Evolutionary conservation across 1,140 invertebrate species (phyloP).

Genomic region (Nomia melanderi): DNA sequence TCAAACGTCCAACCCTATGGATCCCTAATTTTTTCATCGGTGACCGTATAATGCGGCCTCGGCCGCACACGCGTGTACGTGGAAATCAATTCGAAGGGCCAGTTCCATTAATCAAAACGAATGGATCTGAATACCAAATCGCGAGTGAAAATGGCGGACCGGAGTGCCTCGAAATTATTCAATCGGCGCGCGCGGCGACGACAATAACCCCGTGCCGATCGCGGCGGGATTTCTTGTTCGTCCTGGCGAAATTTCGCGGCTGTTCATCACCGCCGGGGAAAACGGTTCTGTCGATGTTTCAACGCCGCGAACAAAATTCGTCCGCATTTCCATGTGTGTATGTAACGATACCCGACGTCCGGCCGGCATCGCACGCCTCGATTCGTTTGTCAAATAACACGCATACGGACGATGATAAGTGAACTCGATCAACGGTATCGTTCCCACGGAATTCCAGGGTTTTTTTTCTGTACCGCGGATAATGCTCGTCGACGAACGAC

Average conservation of each 20-base stretch:
- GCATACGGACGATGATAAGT: not conserved
- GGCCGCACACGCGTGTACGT: no score
- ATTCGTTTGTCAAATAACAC: constrained; percentile 28
- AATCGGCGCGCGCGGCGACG: no score
- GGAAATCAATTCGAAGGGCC: constrained; percentile 8
- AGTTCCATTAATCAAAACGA: constrained; percentile 38
- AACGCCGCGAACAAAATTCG: constrained; percentile 16
- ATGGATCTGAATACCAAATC: constrained; percentile 11
- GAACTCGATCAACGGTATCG: not conserved
- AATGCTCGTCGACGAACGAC: not conserved
- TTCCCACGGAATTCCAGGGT: not conserved
- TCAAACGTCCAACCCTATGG: no score
- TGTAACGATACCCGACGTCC: constrained; percentile 8
- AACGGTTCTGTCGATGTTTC: constrained; percentile 20
- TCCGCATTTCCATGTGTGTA: constrained; percentile 34
- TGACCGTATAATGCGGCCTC: no score
- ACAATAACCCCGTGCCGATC: constrained; percentile 8
- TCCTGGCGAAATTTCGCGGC: constrained; percentile 16
- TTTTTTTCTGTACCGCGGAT: not conserved
- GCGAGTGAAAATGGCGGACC: constrained; percentile 17
- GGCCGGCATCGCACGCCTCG: not conserved
- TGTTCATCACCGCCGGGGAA: constrained; percentile 6
- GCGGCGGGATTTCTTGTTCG: constrained; percentile 17
- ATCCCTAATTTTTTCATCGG: no score
- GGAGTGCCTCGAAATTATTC: constrained; percentile 18